Conservation (phyloP, 2,797 vertebrate genomes). For the Fistularia commersonii region DNA sequence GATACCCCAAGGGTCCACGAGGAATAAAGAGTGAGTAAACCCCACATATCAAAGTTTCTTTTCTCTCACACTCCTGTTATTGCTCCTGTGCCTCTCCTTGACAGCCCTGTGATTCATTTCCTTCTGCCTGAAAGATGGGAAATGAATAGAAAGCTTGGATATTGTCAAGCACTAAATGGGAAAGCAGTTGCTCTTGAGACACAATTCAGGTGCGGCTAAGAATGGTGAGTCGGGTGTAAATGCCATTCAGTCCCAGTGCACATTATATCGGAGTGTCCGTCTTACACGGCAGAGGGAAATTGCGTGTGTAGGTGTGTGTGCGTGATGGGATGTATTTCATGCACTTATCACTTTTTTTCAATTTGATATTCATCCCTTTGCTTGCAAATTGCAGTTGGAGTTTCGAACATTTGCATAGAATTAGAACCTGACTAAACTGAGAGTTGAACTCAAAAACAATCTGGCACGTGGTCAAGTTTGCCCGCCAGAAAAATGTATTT, state of each 20-base stretch:
- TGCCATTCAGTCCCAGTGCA: slow-evolving; percentile 55
- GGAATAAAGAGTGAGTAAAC: slow-evolving; percentile 71
- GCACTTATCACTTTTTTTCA: slow-evolving; percentile 46
- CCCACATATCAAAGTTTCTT: slow-evolving; percentile 72
- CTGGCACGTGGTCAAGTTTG: slow-evolving; percentile 20
- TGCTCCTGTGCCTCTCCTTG: slow-evolving; percentile 74
- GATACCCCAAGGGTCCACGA: slow-evolving; percentile 55
- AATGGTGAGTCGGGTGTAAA: slow-evolving; percentile 54
- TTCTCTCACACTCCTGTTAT: slow-evolving; percentile 67
- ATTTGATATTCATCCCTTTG: slow-evolving; percentile 48
- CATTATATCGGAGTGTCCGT: slow-evolving; percentile 34
- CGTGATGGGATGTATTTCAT: slow-evolving; percentile 49
- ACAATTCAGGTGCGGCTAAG: slow-evolving; percentile 56
- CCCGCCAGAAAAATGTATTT: slow-evolving; percentile 11
- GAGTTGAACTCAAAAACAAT: slow-evolving; percentile 27
- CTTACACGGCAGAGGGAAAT: slow-evolving; percentile 36
- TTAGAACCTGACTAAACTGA: slow-evolving; percentile 31
- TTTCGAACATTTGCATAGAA: slow-evolving; percentile 36
- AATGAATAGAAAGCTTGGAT: slow-evolving; percentile 78
- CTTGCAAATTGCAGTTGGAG: slow-evolving; percentile 26
- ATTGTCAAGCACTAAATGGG: slow-evolving; percentile 73
- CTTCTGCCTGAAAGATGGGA: slow-evolving; percentile 70
- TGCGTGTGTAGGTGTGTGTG: not conserved
- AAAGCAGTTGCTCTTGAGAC: slow-evolving; percentile 62
- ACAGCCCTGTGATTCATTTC: slow-evolving; percentile 78